Evolutionary conservation across 2,797 vertebrate species (phyloP), one percentile per base, ranked within the genome.

Genomic region (Mus caroli): DNA sequence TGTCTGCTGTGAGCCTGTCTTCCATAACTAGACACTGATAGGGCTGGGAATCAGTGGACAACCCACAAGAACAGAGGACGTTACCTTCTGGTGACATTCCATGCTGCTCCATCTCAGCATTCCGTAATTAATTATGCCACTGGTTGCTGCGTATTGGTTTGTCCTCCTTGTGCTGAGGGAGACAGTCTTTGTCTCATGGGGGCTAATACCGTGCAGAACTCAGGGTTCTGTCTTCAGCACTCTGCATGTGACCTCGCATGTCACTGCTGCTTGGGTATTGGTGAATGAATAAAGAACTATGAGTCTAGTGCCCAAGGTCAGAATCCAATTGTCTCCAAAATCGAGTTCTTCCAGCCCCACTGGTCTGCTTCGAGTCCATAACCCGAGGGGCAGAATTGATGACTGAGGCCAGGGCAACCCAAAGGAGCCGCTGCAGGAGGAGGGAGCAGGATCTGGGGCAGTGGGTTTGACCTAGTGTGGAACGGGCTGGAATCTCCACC

Each of bases 141-240:
- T 8, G 12, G 26, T 43, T 60, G 19, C 69, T 64, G 5, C n/a
- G 12, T 34, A 12, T 56, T 76, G 13, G 58, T 77, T 40, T 9
- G 2, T 31, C 76, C n/a, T 13, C 43, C 1, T 4, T 67, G 34
- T 40, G 17, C n/a, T 3, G 5, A 13, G 31, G 14, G 34, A 69
- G 19, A 34, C 14, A 11, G 10, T n/a, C 1, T 50, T 75, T 40
- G 10, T 69, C 22, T 24, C 12, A 1, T 22, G 6, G 82, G n/a
- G 58, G 43, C 43, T 40, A n/a, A 46, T 43, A 40, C 0, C 1
- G 0, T 9, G 24, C n/a, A 0, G 0, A 56, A 3, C 12, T 77
- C 58, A 9, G 52, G 46, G 12, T 40, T 43, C 9, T 0, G 11
- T 43, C 64, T 24, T n/a, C 8, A 50, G 10, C 31, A 17, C 11